phyloP scores from a whole-genome alignment of 1,140 invertebrate species.

The Oreohelix idahoensis region DNA sequence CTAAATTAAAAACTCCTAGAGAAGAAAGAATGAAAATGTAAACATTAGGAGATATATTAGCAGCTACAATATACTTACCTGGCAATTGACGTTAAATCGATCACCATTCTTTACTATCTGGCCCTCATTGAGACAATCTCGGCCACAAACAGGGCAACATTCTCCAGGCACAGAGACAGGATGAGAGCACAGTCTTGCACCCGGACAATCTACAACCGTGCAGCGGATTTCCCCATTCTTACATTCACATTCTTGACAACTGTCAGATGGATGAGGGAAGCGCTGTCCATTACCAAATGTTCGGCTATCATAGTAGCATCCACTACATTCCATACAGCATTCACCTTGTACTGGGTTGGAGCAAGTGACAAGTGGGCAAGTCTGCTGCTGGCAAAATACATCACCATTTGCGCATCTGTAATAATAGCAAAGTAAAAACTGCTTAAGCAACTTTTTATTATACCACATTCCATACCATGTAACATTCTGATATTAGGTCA shows the following conservation, averaged over 20 bases:
- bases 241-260: slow-evolving; percentile 56
- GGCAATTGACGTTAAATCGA: slow-evolving; percentile 47
- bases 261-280: slow-evolving; percentile 54
- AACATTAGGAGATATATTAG: no score
- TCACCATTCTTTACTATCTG: slow-evolving; percentile 43
- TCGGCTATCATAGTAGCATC: slow-evolving; percentile 53
- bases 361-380: slow-evolving; percentile 54
- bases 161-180: slow-evolving; percentile 47
- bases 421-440: background rate
- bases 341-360: slow-evolving; percentile 53
- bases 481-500: no score
- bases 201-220: slow-evolving; percentile 37
- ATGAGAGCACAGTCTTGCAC: slow-evolving; percentile 48
- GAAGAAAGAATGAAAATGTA: no score
- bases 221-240: slow-evolving; percentile 54
- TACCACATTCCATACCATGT: no score
- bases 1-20: no score
- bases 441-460: background rate
- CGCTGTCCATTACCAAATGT: slow-evolving; percentile 48
- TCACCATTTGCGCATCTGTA: slow-evolving; percentile 54
- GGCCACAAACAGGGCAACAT: slow-evolving; percentile 60
- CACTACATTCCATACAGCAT: slow-evolving; percentile 60
- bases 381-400: slow-evolving; percentile 52
- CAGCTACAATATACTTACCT: slow-evolving; percentile 35
- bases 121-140: slow-evolving; percentile 50